These are phyloP conservation scores for Melanogrammus aeglefinus DNA, from an alignment of 2,797 vertebrate species.

Conservation along the genomic window DNA sequence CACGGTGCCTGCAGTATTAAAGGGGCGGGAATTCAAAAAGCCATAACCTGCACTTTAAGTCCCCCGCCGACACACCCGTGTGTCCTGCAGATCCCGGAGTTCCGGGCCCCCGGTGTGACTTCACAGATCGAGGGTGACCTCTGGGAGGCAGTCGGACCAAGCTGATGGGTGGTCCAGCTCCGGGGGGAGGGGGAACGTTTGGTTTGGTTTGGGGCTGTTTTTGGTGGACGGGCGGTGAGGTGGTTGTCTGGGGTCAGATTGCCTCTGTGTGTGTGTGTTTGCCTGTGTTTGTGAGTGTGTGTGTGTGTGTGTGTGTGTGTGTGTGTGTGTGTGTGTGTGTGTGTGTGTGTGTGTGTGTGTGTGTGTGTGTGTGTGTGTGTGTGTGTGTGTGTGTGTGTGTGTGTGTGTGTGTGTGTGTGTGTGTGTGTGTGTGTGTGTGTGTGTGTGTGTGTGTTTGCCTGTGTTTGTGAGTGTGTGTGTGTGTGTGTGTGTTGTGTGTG, in stretches of 20 bases:
- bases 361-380: too few species aligned
- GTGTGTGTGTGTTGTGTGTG: too few species aligned
- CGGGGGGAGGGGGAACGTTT: conserved; percentile 4
- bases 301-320: too few species aligned
- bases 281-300: too few species aligned
- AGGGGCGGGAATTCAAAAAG: conserved; percentile 15
- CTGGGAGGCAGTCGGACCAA: conserved; percentile 53
- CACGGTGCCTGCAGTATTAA: conserved; percentile 26
- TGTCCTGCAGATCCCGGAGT: conserved; percentile 10
- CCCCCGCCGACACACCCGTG: conserved; percentile 30
- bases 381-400: too few species aligned
- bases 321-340: too few species aligned
- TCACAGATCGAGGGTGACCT: conserved; percentile 71
- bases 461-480: too few species aligned
- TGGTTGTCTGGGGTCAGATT: conserved; percentile 57
- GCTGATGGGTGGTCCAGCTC: conserved; percentile 44
- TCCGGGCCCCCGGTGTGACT: conserved; percentile 66
- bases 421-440: too few species aligned
- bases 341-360: too few species aligned
- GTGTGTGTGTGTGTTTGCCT: too few species aligned
- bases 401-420: too few species aligned
- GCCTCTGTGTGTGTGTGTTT: conserved; percentile 10
- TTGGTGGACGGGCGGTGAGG: conserved; percentile 23
- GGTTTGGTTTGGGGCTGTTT: conserved; percentile 26
- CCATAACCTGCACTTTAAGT: conserved; percentile 23